Evolutionary conservation across 2,113 vertebrate species (phyloP).

Genomic region (Hymenochirus boettgeri): DNA sequence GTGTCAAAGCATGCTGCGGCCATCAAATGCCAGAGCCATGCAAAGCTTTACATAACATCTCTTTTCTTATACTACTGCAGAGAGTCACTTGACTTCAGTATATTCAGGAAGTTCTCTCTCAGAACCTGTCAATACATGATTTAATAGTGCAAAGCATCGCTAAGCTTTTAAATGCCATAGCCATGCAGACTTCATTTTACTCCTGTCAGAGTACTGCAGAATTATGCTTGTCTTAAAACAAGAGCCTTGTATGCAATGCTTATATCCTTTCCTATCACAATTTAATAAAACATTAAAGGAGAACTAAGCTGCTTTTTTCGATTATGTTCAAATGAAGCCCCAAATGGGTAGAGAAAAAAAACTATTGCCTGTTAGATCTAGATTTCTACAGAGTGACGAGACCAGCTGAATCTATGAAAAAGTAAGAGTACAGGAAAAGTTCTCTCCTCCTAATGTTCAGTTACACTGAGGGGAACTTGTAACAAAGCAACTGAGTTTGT

Average conservation of each 20-base stretch:
- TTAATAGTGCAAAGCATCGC: not conserved
- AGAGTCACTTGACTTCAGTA: not conserved
- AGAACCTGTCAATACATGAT: not conserved
- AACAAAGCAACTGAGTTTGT: no score
- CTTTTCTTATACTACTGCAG: not conserved
- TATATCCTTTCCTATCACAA: not conserved
- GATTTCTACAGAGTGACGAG: no score
- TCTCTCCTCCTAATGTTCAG: no score
- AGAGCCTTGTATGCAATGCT: not conserved
- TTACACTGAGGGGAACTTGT: no score
- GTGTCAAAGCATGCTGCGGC: not conserved
- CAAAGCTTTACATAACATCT: not conserved
- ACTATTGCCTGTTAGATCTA: no score
- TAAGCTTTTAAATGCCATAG: not conserved
- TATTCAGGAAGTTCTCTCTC: not conserved
- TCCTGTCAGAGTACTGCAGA: not conserved
- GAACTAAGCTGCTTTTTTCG: no score
- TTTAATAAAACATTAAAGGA: no score
- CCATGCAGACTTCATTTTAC: no score
- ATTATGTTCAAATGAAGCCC: no score
- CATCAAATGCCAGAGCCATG: not conserved
- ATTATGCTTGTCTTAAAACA: not conserved
- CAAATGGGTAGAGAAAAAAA: no score
- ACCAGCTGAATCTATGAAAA: no score
- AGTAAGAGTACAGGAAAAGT: no score